Percentiles rank a stretch among this genome's conserved stretches.
Evolutionary conservation across 2,888 invertebrate genomes (phyloP).

Genomic region (Drosophila rubida): DNA sequence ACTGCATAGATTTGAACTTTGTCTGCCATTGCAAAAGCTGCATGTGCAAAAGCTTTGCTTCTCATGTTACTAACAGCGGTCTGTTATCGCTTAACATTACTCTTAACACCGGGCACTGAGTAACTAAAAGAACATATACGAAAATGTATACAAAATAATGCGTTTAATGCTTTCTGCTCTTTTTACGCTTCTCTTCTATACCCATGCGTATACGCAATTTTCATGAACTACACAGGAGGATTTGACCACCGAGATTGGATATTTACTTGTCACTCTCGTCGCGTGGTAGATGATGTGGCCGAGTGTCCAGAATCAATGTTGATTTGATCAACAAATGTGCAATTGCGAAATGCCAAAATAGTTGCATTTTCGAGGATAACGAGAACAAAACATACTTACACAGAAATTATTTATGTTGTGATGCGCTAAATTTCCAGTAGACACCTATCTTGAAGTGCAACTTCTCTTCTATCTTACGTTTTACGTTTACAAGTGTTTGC

Average conservation of each 20-base stretch:
- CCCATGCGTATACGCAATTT: conserved; percentile 27
- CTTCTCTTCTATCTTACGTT: conserved; percentile 18
- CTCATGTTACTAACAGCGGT: conserved; percentile 58
- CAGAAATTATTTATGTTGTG: conserved; percentile 52
- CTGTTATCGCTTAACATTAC: conserved; percentile 45
- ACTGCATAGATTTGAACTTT: conserved; percentile 21
- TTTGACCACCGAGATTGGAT: conserved; percentile 88
- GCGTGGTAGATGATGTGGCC: conserved; percentile 85
- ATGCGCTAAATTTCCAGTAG: conserved; percentile 39
- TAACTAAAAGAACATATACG: conserved; percentile 25
- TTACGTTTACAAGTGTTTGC: conserved; percentile 29
- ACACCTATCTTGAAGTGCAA: conserved; percentile 13
- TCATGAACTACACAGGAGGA: conserved; percentile 87
- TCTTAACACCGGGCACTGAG: conserved; percentile 33
- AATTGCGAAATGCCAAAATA: conserved; percentile 70
- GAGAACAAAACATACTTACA: conserved; percentile 16
- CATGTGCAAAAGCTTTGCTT: conserved; percentile 33
- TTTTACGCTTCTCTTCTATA: conserved; percentile 60
- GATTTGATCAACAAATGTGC: conserved; percentile 41
- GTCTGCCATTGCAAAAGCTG: conserved; percentile 15
- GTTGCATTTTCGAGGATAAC: conserved; percentile 50
- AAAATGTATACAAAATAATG: conserved; percentile 69
- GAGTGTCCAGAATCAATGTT: conserved; percentile 16
- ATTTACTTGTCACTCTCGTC: conserved; percentile 88
- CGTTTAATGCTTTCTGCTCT: conserved; percentile 69